These are phyloP conservation scores for Meteorus cinctellus DNA, from an alignment of 2,888 invertebrate genomes.

Conservation along the genomic window DNA sequence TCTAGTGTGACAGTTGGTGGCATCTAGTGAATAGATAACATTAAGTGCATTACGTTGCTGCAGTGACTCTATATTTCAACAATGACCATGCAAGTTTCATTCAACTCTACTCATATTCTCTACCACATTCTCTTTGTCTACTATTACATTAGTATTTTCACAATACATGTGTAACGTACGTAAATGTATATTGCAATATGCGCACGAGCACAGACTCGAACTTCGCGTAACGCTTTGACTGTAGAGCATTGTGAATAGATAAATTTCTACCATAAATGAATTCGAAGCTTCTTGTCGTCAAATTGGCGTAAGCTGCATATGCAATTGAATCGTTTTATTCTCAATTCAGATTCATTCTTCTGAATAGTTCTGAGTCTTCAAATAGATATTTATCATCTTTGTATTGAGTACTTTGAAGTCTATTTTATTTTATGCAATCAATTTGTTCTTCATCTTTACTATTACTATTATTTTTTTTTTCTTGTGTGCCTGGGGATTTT, in stretches of 20 bases:
- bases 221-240: background rate
- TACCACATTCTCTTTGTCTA: background rate
- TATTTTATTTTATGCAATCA: background rate
- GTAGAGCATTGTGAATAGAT: background rate
- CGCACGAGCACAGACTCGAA: background rate
- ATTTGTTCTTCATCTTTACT: background rate
- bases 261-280: background rate
- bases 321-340: background rate
- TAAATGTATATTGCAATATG: background rate
- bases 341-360: background rate
- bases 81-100: constrained; percentile 48
- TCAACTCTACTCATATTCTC: background rate
- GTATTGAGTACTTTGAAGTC: background rate
- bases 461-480: background rate
- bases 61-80: constrained; percentile 53
- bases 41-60: constrained; percentile 60
- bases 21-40: constrained; percentile 57
- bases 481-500: background rate
- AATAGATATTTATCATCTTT: background rate
- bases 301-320: background rate
- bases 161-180: background rate
- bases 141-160: background rate
- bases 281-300: background rate
- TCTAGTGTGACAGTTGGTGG: constrained; percentile 55
- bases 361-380: background rate